Percentiles rank a stretch among this genome's conserved stretches.
Evolutionary conservation across 2,888 invertebrate species (phyloP).

Genomic region (Heterodera filipjevi): DNA sequence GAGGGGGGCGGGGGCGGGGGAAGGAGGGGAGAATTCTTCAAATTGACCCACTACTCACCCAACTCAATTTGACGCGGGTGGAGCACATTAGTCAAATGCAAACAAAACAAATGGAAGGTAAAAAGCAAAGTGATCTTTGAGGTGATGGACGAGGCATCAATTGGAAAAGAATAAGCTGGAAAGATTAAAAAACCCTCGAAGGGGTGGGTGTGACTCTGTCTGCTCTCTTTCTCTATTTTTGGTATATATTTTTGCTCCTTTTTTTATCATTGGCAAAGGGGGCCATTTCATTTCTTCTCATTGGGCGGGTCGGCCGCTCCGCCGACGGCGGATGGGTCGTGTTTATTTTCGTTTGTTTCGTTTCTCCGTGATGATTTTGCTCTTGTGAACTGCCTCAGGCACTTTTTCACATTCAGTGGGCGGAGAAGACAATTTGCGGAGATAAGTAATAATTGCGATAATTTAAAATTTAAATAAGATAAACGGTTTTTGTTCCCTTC

Average conservation of each 20-base stretch:
- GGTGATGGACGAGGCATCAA: neutral
- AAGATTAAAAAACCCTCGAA: too few species aligned
- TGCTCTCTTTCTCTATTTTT: neutral
- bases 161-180: neutral
- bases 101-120: neutral
- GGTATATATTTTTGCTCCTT: too few species aligned
- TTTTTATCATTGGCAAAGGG: too few species aligned
- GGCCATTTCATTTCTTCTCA: too few species aligned
- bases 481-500: too few species aligned
- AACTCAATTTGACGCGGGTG: neutral
- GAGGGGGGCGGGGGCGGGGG: neutral
- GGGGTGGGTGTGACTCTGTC: too few species aligned
- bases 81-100: constrained; percentile 4
- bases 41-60: neutral
- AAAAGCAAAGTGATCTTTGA: neutral
- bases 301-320: neutral
- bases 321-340: neutral
- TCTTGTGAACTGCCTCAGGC: neutral
- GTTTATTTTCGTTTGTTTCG: neutral
- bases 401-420: neutral
- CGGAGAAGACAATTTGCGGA: too few species aligned
- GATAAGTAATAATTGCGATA: too few species aligned
- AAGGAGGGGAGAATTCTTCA: neutral
- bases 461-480: too few species aligned
- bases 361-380: too few species aligned